Evolutionary conservation across 2,113 vertebrate genomes (phyloP).

Genomic region (Alligator sinensis): DNA sequence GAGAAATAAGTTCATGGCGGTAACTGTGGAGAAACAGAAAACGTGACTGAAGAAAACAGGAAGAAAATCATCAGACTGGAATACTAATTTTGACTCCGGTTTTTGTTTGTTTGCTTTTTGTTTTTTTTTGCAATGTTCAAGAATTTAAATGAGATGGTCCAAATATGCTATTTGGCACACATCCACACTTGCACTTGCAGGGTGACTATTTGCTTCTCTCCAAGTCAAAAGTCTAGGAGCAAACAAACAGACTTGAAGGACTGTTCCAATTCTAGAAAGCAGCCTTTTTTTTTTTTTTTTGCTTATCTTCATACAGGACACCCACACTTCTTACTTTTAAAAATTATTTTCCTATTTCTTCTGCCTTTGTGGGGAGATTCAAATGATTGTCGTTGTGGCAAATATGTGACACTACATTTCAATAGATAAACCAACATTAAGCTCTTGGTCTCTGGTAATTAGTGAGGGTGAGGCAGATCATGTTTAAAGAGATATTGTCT

Average conservation of each 20-base stretch:
- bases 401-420: background rate
- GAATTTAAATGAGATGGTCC: background rate
- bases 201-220: background rate
- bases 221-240: background rate
- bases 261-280: background rate
- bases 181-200: background rate
- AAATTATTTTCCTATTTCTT: background rate
- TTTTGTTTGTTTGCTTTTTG: too few relatives aligned
- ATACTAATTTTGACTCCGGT: too few relatives aligned
- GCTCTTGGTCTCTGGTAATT: background rate
- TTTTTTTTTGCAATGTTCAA: background rate
- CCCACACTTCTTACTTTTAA: background rate
- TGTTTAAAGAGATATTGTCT: conserved; percentile 51
- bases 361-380: background rate
- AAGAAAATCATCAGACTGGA: background rate
- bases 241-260: background rate
- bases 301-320: background rate
- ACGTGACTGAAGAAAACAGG: background rate
- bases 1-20: background rate
- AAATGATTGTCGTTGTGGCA: background rate
- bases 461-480: conserved; percentile 40
- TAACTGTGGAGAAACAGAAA: too few relatives aligned
- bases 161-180: background rate
- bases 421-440: conserved; percentile 11
- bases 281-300: background rate